Base-by-base conservation (phyloP, 2,113 vertebrate genomes). In the Corythornis madagascariensis region DNA sequence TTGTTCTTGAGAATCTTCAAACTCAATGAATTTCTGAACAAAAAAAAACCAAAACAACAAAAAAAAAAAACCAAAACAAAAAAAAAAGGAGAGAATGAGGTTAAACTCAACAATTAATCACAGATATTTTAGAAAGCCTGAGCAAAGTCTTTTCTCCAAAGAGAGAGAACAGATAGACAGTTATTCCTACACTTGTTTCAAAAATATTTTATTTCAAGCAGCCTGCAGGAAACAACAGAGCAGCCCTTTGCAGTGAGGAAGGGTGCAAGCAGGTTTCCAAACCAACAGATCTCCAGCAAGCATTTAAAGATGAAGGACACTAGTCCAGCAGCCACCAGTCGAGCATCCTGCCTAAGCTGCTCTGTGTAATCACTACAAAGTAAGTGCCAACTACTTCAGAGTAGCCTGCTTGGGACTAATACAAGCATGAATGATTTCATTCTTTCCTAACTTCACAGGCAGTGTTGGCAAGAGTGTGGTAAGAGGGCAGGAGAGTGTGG, bases 1-100 rank as follows among this genome's bases (percentile, higher is more conserved):
- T 56, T 99, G 98, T 8, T 99, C 99, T 97, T 99, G 99, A 92
- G 98, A 98, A 96, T 99, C 99, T 97, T 99, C 99, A 95, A 98
- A 98, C 92, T 97, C 98, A 12, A 99, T 99, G 96, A 99, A 99
- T 98, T 98, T 99, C 99, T 99, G 92, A 91, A 89, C 56, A 95
- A 97, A 73, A 80, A 94, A 22, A 96, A 43, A 35, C 6, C 33
- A 35, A 38, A 38, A 38, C 38, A 38, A 38, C 38, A 38, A 38
- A 38, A 38, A 10, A 73, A 80, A 94, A 22, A 96, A 43, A n/a
- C n/a, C 35, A 35, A 38, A 38, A 38, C 9, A 10, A 38, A 9
- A 38, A 38, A 38, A 38, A 38, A 35, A 35, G 35, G 35, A 24
- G 89, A 75, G 63, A 52, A 24, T 57, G 10, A 89, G 88, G 42